Base-by-base conservation (phyloP, 1,140 invertebrate species). In the Bombus breviceps region DNA sequence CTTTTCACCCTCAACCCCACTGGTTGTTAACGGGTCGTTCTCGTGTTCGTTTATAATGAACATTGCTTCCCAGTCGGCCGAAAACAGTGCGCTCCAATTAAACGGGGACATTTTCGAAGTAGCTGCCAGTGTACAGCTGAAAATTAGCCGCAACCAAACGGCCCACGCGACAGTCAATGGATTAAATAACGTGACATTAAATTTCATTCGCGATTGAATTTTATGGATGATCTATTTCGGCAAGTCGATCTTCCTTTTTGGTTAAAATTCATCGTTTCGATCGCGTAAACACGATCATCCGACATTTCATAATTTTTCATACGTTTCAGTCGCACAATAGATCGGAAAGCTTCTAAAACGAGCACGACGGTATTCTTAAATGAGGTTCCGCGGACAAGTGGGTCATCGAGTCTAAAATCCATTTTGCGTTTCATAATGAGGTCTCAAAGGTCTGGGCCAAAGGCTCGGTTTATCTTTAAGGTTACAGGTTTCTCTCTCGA, bases 41-140 rank as follows among this genome's bases (percentile, higher is more conserved):
- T 28, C 47, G 76, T 47, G 83, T 78, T 78, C 83, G 41, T 59
- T 79, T 72, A 72, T 73, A 80, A 72, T 53, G 83, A 72, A 80
- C 68, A 80, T 80, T 47, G 83, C 68, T 72, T 53, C 72, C 76
- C 68, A 77, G 22, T 72, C 68, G 77, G 37, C 32, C 83, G 83
- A 59, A 80, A 85, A 73, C 83, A 72, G 25, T 72, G 2, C 43
- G 53, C 28, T 13, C 68, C 57, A 64, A 80, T 85, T 85, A 80
- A 85, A 80, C 41, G 64, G 15, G 68, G 62, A 71, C 34, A 64
- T 85, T 85, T 80, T 80, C 76, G 32, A 53, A n/a, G 53, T 71
- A 47, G 64, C 28, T 32, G 32, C 6, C 59, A 68, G 64, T n/a
- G 62, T 79, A 28, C 13, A 13, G 68, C 12, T 84, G 76, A 47